Base-by-base conservation (phyloP, 2,797 vertebrate species). In the Karalla daura region DNA sequence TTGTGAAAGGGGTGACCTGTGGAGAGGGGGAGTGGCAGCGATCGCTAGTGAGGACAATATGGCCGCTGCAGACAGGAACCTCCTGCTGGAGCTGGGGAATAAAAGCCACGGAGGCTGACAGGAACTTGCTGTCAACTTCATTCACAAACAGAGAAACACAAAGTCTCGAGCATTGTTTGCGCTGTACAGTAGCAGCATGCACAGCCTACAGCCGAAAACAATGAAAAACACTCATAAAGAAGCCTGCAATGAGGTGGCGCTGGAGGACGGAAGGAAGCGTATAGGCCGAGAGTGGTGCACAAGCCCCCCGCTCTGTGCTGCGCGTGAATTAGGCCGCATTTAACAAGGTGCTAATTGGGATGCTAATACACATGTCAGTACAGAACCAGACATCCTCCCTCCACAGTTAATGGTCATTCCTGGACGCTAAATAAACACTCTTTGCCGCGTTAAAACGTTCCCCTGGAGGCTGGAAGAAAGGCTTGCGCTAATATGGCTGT, bases 1-100 rank as follows among this genome's bases (percentile, higher is more conserved):
- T 94, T 93, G 92, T 94, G 80, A 91, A 92, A 90, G 86, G 73
- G 85, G 84, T 68, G 87, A 87, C 91, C 87, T 88, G 87, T 63
- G 81, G 90, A 90, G 90, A 86, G 80, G 76, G 86, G 87, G 85
- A 83, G 88, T 62, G 79, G 87, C 61, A 28, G 58, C 79, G 64
- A 92, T 81, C 79, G 30, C 61, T 60, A 63, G 63, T 74, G 76
- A 78, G 78, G 90, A 88, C 86, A 89, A 90, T 86, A 80, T 87
- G 90, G 83, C 81, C 55, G 73, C 73, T 81, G 30, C 74, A 52
- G 76, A 75, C 81, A 86, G 84, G 88, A 87, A 87, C 71, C 86
- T 90, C 89, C 88, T 66, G 88, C 88, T 82, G 88, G 63, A 84
- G 72, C 14, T n/a, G 3, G 45, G 33, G 63, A 47, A 91, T 84